Evolutionary conservation across 2,113 vertebrate species (phyloP), one percentile per base, ranked within the genome.

Genomic region (Panurus biarmicus): DNA sequence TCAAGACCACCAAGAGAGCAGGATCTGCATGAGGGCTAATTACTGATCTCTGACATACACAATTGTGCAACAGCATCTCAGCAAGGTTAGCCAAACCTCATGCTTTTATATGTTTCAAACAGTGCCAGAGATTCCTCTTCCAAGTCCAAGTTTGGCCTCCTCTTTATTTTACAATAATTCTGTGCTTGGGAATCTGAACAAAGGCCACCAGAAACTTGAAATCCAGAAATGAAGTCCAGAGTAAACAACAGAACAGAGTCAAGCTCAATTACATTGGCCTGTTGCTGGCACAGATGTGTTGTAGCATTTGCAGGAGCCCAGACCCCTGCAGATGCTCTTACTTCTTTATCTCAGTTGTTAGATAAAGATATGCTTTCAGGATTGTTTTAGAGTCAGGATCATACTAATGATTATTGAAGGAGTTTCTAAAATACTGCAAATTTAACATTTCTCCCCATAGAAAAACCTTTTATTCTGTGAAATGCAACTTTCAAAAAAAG

Each of bases 71-170:
- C 53, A 93, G 26, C 79, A 81, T 93, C 70, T 86, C 40, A 61
- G 82, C 72, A 91, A 93, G 82, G 75, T 95, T 95, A 95, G 95
- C 96, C 96, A 96, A 95, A 86, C 79, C 57, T 88, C 91, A 78
- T 77, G 83, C 23, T 94, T 94, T 94, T 85, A 65, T 84, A 90
- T 48, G 33, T 90, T 93, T 93, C 93, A 86, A 86, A 91, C 19
- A 57, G 44, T 66, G 90, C 83, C 96, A 96, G 65, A 86, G 51
- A 91, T 48, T 91, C 56, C 26, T 47, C n/a, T 91, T 93, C 61
- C 90, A 95, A 95, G 69, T 91, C 51, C 90, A 95, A 81, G 60
- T 95, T 84, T 78, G 70, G 58, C 53, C 12, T 69, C 21, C 17
- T 89, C 62, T 92, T 94, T 86, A 87, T 93, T 91, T 93, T 93